Evolutionary conservation across 2,113 vertebrate species (phyloP), one percentile per base, ranked within the genome.

Genomic region (Prinia subflava): DNA sequence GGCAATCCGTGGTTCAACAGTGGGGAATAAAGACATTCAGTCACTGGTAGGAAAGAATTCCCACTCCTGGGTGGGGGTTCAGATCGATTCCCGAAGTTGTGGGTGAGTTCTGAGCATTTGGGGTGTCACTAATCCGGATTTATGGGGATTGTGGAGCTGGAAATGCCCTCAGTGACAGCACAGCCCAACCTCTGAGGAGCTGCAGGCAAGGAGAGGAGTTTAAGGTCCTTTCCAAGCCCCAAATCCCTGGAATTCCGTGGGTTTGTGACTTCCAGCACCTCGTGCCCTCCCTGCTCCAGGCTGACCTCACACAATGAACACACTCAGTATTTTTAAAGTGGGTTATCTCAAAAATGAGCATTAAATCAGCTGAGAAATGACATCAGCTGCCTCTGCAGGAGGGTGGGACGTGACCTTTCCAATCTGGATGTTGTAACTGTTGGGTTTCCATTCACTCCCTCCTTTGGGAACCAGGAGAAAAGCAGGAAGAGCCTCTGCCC

Each of bases 401-500:
- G 20, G 24, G 7, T 6, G 28, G 2, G 41, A 52, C 27, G 3
- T 0, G 12, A 30, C 42, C 24, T 59, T 31, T 21, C 46, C 8
- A 0, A 7, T 8, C 1, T 42, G 53, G 39, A 20, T 5, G 60
- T 39, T 31, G 6, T 1, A 27, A 20, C 20, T 37, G 17, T 1
- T 15, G 37, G 21, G 27, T 33, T 74, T 59, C 2, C 10, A 31
- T 8, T 28, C 22, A 10, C 7, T 52, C 67, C 37, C n/a, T 31
- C 20, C 39, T 19, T 12, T 30, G 12, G 20, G 70, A 74, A 5
- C 37, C 31, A 7, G 1, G 7, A 57, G 52, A 57, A 64, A 19
- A 64, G 39, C 62, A 79, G 53, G 23, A 80, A 28, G 37, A 83
- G 25, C 39, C 52, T 6, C 24, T 12, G 64, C 10, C 33, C 31